Percentiles rank a stretch among this genome's conserved stretches.
These are phyloP conservation scores for Hippolais icterina DNA, from an alignment of 2,113 vertebrate species.

Conservation along the genomic window DNA sequence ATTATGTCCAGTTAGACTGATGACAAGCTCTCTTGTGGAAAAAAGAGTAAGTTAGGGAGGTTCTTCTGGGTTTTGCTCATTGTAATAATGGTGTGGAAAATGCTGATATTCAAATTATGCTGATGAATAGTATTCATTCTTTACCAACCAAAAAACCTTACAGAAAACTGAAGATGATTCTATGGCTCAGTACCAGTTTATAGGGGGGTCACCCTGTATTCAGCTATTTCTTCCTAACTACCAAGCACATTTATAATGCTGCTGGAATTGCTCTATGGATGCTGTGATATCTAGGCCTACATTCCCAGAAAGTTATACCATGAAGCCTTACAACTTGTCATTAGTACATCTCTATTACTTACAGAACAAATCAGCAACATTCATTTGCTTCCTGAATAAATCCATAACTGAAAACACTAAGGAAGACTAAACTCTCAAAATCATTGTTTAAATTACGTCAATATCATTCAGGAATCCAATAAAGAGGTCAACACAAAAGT, in stretches of 20 bases:
- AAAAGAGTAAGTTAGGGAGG: neutral
- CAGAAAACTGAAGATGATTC: neutral
- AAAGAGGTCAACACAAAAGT: neutral
- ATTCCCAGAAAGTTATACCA: neutral
- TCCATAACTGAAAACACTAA: neutral
- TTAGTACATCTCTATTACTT: neutral
- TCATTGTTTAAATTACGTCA: neutral
- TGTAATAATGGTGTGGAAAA: neutral
- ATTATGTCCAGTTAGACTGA: neutral
- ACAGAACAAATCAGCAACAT: neutral
- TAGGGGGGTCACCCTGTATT: neutral
- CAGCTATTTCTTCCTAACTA: neutral
- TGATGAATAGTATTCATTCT: neutral
- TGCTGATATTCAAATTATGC: neutral
- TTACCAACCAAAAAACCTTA: neutral
- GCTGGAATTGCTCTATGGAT: neutral
- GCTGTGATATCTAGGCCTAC: neutral
- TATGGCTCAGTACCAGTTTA: neutral
- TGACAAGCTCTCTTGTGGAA: neutral
- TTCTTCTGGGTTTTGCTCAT: neutral
- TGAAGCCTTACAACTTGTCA: neutral
- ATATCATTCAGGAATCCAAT: neutral
- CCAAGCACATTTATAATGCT: neutral
- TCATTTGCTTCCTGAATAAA: neutral
- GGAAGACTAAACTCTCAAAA: neutral